phyloP scores from a whole-genome alignment of 1,140 invertebrate genomes.

The Aphaenogaster floridana region DNA sequence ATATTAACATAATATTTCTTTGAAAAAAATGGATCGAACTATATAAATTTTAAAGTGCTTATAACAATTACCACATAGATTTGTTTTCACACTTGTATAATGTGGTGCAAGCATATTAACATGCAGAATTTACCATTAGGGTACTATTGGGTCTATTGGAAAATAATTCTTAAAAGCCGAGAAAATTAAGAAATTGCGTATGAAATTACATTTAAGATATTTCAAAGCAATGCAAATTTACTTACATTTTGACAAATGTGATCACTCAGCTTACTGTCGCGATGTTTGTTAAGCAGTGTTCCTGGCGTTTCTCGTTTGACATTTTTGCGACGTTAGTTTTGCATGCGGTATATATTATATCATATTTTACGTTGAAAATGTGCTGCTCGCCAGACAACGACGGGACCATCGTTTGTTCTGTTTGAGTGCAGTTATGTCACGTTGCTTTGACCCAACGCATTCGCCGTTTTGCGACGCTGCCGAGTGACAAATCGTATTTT shows the following conservation, averaged over 20 bases:
- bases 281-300: background rate
- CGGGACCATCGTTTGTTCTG: background rate
- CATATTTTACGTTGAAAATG: conserved; percentile 2
- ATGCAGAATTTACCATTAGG: background rate
- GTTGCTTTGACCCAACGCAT: background rate
- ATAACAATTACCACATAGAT: background rate
- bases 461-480: background rate
- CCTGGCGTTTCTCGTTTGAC: background rate
- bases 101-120: background rate
- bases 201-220: background rate
- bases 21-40: background rate
- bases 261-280: background rate
- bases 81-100: background rate
- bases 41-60: background rate
- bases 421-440: background rate
- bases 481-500: conserved; percentile 1
- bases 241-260: background rate
- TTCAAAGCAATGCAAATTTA: background rate
- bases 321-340: background rate
- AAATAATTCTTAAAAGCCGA: background rate
- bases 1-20: background rate
- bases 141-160: too few relatives aligned
- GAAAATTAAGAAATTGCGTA: background rate
- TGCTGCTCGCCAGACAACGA: background rate
- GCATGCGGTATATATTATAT: conserved; percentile 1